These are phyloP conservation scores for Sciaenops ocellatus DNA, from an alignment of 2,797 vertebrate genomes.

Conservation along the genomic window DNA sequence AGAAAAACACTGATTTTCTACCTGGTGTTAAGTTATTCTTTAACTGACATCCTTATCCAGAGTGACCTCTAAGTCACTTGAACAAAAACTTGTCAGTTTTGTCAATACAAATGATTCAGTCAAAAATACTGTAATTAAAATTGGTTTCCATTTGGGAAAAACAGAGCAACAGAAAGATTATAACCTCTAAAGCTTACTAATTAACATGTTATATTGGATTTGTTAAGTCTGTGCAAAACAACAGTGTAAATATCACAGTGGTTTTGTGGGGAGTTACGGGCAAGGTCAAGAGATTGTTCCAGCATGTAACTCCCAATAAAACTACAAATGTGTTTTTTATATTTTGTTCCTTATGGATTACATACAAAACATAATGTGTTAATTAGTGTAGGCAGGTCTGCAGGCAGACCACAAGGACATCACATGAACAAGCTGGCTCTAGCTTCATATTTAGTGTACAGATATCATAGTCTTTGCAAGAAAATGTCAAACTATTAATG, in stretches of 20 bases:
- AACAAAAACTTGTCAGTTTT: background rate
- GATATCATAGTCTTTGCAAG: too few relatives aligned
- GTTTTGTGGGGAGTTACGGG: background rate
- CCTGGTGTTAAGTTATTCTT: background rate
- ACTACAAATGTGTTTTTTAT: background rate
- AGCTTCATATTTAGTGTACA: too few relatives aligned
- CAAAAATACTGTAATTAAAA: too few relatives aligned
- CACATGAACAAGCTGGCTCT: too few relatives aligned
- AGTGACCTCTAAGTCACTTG: too few relatives aligned
- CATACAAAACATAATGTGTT: too few relatives aligned
- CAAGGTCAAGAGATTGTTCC: too few relatives aligned
- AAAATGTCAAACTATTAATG: too few relatives aligned
- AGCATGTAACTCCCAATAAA: background rate
- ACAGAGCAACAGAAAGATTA: background rate
- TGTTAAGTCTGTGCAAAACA: background rate
- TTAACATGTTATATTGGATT: background rate
- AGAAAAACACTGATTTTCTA: background rate
- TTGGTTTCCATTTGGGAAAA: too few relatives aligned
- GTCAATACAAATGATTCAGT: too few relatives aligned
- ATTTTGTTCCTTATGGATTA: background rate
- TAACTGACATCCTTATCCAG: background rate
- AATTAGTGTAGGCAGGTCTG: background rate
- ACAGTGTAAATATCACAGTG: background rate
- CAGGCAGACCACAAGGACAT: background rate
- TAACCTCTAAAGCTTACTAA: background rate